Base-by-base conservation (phyloP, 2,113 vertebrate species). In the Lampris incognitus region DNA sequence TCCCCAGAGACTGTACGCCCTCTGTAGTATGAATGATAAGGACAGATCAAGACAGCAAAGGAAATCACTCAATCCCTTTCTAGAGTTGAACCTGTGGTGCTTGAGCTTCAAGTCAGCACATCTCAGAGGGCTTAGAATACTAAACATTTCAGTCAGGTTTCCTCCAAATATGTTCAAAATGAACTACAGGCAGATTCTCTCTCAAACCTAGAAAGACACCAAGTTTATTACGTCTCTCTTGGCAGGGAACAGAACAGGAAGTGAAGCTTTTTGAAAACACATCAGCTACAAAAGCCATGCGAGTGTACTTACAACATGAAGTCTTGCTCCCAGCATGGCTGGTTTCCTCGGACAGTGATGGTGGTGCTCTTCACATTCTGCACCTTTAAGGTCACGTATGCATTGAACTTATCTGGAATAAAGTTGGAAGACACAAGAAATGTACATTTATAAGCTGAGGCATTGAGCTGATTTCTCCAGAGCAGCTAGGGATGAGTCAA, bases 331-430 rank as follows among this genome's bases (percentile, higher is more conserved):
- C 97, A 98, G 73, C 96, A 97, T 39, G 97, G 97, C 8, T 95
- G 96, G 57, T 97, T 94, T 2, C 97, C 97, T 4, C 97, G 95
- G 9, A 99, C 97, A 0, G 96, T 95, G 71, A 98, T 91, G 0
- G 97, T 99, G 0, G 97, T 98, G 74, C 97, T 99, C 94, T 99
- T 99, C 86, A 98, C 97, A 91, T 99, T 98, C 90, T 98, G 97
- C 58, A 98, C 97, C 90, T 99, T 99, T 82, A 99, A 80, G 0
- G 97, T 99, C 70, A 98, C 96, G 0, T 99, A 99, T 0, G 95
- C 96, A 73, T 98, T 98, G 92, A 98, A 98, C 85, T 97, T 97
- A 81, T 98, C 97, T 99, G 91, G 24, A 92, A 89, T 0, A 89
- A 38, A 78, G 76, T 84, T 51, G 1, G 10, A 3, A 41, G 49